Evolutionary conservation across 1,140 invertebrate genomes (phyloP), one percentile per base, ranked within the genome.

Genomic region (Tenebrio molitor): DNA sequence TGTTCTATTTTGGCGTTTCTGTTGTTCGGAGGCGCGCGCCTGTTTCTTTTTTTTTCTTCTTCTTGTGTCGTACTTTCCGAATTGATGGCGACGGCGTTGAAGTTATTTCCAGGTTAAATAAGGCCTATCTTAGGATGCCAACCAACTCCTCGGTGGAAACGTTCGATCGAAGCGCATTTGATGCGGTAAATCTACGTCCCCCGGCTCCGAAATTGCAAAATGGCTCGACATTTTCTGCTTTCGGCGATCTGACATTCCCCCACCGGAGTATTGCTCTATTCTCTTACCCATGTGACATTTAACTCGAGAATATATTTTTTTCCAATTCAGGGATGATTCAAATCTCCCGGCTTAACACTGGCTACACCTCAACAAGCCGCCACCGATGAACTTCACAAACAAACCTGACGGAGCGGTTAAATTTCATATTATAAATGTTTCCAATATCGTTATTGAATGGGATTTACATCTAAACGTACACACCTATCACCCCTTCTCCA

Each of bases 101-200:
- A 58, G 50, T 58, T 58, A 58, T 58, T 58, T 58, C 23, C 23
- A 58, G 50, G 50, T 58, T 58, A 58, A 58, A 58, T 58, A 58
- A 58, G 50, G 50, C 50, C 50, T 58, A 58, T 58, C 21, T 58
- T 29, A 58, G 21, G 23, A 29, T 10, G 29, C 29, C 44, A 29
- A 23, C 21, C 50, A 58, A 58, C 23, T 58, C 50, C 50, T 58
- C 15, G 21, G 50, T 58, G 50, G 23, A 58, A 58, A 58, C 50
- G 50, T 58, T 58, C 62, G 62, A 64, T 42, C 69, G 69, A 71
- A 71, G 69, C 50, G 58, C 41, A 71, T 72, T 74, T 71, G 69
- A 76, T 76, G 73, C 75, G 75, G 75, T 74, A 76, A 76, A 76
- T 76, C 73, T 76, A 74, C 73, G 75, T 72, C 73, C 69, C 41